Evolutionary conservation across 2,797 vertebrate genomes (phyloP), one percentile per base, ranked within the genome.

Genomic region (Acipenser oxyrinchus): DNA sequence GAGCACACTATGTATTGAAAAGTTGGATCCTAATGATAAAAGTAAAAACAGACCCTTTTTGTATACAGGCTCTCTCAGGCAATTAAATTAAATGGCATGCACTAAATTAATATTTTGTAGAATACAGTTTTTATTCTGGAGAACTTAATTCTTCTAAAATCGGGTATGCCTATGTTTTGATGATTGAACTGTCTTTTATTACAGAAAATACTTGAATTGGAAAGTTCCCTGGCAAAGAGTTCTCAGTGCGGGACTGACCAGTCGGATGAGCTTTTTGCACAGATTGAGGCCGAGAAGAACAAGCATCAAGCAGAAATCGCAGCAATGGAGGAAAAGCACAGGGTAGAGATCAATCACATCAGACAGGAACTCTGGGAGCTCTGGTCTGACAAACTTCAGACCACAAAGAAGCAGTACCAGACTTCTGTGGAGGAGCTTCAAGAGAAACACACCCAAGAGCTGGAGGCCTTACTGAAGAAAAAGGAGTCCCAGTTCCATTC

Each of bases 201-300:
- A 74, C 88, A 99, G 97, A 95, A 86, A 83, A 90, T 96, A 81
- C 86, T 98, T 78, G 95, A 99, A 79, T 79, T 99, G 69, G 92
- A 98, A 82, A 98, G 94, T 81, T 90, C 85, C 63, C 77, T 91
- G 78, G 81, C 84, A 59, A 89, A 90, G 70, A 78, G 72, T 73
- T 86, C 86, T 0, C 84, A 93, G 75, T 87, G 88, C 66, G 88
- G 82, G 67, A 82, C 78, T 64, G 80, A 63, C 58, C 74, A 81
- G 6, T 85, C 89, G 48, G 84, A 88, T 64, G 85, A 92, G 71
- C 73, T 91, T 63, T 81, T 78, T 69, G 62, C 62, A 75, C 81
- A 89, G 70, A 68, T 91, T 68, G 91, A 92, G n/a, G 84, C 88
- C 74, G 88, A 93, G 77, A 90, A 84, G 79, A 85, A 74, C 53